Evolutionary conservation across 2,113 vertebrate genomes (phyloP).

Genomic region (Herpailurus yagouaroundi): DNA sequence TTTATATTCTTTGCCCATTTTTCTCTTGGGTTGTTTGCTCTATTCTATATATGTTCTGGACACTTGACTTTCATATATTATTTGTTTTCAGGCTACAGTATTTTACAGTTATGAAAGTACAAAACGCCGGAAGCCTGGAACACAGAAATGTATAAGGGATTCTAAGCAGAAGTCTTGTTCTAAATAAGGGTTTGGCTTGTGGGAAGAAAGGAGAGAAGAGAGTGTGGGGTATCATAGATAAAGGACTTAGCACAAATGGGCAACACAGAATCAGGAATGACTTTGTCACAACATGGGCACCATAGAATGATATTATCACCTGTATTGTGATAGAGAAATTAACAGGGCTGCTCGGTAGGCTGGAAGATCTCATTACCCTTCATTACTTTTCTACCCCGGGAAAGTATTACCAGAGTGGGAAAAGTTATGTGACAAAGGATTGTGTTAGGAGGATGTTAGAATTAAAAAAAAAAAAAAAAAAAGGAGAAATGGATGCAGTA

Average conservation of each 20-base stretch:
- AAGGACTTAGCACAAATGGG: background rate
- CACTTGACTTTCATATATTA: background rate
- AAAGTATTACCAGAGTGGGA: background rate
- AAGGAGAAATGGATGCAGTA: background rate
- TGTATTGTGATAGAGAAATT: background rate
- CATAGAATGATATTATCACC: background rate
- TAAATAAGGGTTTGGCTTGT: background rate
- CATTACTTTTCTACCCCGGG: background rate
- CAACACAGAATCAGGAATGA: background rate
- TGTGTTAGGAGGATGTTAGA: background rate
- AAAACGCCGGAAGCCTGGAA: background rate
- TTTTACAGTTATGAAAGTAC: constrained; percentile 1
- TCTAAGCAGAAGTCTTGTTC: background rate
- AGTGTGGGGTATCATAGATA: background rate
- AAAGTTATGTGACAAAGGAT: background rate
- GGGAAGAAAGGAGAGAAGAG: background rate
- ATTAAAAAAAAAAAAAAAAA: background rate
- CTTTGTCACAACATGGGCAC: background rate
- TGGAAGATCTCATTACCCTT: no score
- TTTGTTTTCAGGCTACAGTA: background rate
- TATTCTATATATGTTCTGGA: background rate
- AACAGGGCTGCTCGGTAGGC: background rate
- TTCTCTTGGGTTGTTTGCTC: background rate
- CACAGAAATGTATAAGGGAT: background rate
- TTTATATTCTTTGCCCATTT: background rate